Conservation (phyloP, 1,140 invertebrate genomes). For the Drosophila nikananu region DNA sequence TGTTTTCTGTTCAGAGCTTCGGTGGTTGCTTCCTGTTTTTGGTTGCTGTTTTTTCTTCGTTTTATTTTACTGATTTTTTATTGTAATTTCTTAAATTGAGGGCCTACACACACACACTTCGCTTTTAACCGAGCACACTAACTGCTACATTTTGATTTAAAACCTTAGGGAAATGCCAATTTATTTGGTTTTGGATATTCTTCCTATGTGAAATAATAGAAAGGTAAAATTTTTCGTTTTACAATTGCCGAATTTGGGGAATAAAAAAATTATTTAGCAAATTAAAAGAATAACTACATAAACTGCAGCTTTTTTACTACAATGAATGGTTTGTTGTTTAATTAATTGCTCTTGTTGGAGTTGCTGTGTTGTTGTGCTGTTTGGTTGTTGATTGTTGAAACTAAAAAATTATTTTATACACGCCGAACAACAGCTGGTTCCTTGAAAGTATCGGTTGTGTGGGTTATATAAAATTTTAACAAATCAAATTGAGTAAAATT, state of each 20-base stretch:
- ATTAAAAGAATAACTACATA: slow-evolving; percentile 19
- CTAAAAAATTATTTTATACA: slow-evolving; percentile 77
- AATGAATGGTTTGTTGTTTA: slow-evolving; percentile 16
- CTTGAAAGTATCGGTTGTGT: no score
- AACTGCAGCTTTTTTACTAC: slow-evolving; percentile 55
- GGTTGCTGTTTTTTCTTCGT: slow-evolving; percentile 44
- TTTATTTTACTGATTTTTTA: slow-evolving; percentile 37
- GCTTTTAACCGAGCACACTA: no score
- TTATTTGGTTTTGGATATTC: slow-evolving; percentile 61
- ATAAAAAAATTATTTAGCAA: slow-evolving; percentile 4
- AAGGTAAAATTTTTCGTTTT: slow-evolving; percentile 57
- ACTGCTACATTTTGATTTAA: slow-evolving; percentile 18
- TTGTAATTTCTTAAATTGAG: slow-evolving; percentile 12
- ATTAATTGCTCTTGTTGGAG: slow-evolving; percentile 2
- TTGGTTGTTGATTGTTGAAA: slow-evolving; percentile 46
- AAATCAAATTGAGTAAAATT: not conserved
- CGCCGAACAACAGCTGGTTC: slow-evolving; percentile 76
- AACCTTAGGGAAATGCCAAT: slow-evolving; percentile 50
- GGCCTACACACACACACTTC: slow-evolving; percentile 53
- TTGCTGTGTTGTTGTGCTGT: slow-evolving; percentile 25
- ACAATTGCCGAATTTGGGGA: slow-evolving; percentile 58
- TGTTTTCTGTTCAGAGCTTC: slow-evolving; percentile 68
- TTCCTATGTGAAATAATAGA: slow-evolving; percentile 40
- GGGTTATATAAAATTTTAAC: slow-evolving; percentile 21
- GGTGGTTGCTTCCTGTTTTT: slow-evolving; percentile 68